These are phyloP conservation scores for Andrena trimmerana DNA, from an alignment of 2,888 invertebrate species.

Conservation along the genomic window DNA sequence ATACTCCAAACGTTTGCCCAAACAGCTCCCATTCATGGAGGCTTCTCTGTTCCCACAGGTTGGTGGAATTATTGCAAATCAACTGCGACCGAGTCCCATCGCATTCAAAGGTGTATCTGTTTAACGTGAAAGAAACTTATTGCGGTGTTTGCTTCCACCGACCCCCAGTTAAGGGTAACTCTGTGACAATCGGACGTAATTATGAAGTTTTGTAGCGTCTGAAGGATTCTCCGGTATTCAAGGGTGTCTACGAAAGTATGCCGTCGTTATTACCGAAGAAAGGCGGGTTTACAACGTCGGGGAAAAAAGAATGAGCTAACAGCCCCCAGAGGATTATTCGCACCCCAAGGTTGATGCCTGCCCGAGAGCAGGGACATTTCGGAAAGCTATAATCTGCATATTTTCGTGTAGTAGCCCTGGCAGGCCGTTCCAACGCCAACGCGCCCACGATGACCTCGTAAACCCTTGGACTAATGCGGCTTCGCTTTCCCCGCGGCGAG, in stretches of 20 bases:
- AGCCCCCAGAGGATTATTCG: slow-evolving; percentile 3
- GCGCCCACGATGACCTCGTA: slow-evolving; percentile 65
- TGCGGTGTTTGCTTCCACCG: not conserved
- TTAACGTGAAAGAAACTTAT: not conserved
- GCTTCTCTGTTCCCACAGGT: not conserved
- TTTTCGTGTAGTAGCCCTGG: slow-evolving; percentile 18
- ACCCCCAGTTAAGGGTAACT: not conserved
- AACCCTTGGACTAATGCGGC: slow-evolving; percentile 49
- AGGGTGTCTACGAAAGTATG: not conserved
- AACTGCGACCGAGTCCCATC: not conserved
- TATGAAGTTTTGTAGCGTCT: slow-evolving; percentile 7
- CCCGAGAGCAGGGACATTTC: slow-evolving; percentile 23
- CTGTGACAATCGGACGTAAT: not conserved
- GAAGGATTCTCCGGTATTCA: not conserved
- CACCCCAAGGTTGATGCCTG: not conserved
- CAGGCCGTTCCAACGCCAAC: slow-evolving; percentile 22
- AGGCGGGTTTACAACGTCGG: not conserved
- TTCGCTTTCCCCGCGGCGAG: slow-evolving; percentile 72
- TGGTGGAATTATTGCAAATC: not conserved
- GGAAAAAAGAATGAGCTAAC: slow-evolving; percentile 2
- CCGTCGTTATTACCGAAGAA: slow-evolving; percentile 9
- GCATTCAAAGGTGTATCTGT: not conserved
- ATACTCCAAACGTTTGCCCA: slow-evolving; percentile 41
- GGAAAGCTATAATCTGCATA: slow-evolving; percentile 34
- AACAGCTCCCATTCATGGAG: not conserved